Evolutionary conservation across 2,797 vertebrate genomes (phyloP), one percentile per base, ranked within the genome.

Genomic region (Microchirus variegatus): DNA sequence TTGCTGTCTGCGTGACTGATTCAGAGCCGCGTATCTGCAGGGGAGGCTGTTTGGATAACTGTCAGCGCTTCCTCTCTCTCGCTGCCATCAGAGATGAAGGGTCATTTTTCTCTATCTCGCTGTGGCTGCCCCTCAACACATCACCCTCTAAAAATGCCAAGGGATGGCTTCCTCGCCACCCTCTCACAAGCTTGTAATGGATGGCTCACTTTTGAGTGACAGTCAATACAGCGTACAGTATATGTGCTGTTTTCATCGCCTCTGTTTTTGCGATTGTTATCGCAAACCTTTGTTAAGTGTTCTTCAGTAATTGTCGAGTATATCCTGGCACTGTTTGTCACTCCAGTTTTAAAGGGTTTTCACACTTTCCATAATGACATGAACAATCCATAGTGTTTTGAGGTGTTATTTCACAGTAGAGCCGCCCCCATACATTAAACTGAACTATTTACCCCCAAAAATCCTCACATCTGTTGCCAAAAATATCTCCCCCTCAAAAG

Each of bases 61-160:
- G 87, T 88, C 86, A 83, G 80, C 75, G 78, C 82, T 69, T 36
- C 54, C 59, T 74, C 81, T 71, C 57, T 44, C 67, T 59, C 70
- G 63, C 49, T 60, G 72, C 67, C 78, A 63, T 89, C 83, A 87
- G 72, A 83, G 61, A 78, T 76, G 88, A 86, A 77, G 73, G 82
- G 81, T 86, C 81, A 82, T 90, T 87, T 90, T 89, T 90, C 87
- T 84, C 78, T 59, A 82, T 88, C 79, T 86, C 63, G 61, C 70
- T 17, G n/a, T 64, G 64, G 67, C 77, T 70, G 31, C 63, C 59
- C 63, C 75, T 79, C 63, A 72, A 81, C 69, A 81, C 40, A n/a
- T 78, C 73, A 73, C 59, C 69, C 62, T 72, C 70, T 65, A 48
- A 80, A 80, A 82, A 77, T 70, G 55, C 50, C 64, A 69, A 75